phyloP scores from a whole-genome alignment of 2,113 vertebrate genomes.

The Ivindomyrus marchei region DNA sequence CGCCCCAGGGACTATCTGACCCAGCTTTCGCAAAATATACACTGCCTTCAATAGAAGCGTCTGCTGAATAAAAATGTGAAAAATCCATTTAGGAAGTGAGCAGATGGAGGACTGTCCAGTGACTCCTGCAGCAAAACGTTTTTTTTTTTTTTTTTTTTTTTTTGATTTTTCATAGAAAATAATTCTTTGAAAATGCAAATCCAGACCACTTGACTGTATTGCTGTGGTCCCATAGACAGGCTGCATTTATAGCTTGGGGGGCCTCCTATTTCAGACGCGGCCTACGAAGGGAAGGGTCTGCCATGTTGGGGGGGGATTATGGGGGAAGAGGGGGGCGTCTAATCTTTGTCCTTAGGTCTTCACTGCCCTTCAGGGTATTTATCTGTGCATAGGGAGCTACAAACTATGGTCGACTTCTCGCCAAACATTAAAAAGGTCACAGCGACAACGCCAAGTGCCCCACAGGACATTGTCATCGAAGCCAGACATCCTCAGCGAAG shows the following conservation, averaged over 20 bases:
- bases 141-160: not conserved
- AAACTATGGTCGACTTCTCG: not conserved
- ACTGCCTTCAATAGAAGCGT: not conserved
- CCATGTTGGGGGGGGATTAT: not conserved
- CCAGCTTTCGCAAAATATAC: not conserved
- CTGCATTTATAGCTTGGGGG: not conserved
- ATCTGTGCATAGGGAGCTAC: not conserved
- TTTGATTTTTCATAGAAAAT: not conserved
- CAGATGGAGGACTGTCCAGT: not conserved
- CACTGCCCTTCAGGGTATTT: not conserved
- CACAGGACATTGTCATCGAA: not conserved
- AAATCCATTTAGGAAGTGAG: not conserved
- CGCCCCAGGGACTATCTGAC: not conserved
- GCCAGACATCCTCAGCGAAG: not conserved
- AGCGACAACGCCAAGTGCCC: not conserved
- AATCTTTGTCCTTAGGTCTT: not conserved
- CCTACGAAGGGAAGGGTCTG: not conserved
- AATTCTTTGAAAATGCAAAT: not conserved
- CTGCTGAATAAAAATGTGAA: not conserved
- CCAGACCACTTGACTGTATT: not conserved
- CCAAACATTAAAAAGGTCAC: not conserved
- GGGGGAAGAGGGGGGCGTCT: not conserved
- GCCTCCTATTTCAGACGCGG: not conserved
- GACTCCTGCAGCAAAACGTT: not conserved
- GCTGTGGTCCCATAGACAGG: not conserved